Percentiles rank a stretch among this genome's conserved stretches.
phyloP scores from a whole-genome alignment of 2,888 invertebrate genomes.

The Cephus spinipes region DNA sequence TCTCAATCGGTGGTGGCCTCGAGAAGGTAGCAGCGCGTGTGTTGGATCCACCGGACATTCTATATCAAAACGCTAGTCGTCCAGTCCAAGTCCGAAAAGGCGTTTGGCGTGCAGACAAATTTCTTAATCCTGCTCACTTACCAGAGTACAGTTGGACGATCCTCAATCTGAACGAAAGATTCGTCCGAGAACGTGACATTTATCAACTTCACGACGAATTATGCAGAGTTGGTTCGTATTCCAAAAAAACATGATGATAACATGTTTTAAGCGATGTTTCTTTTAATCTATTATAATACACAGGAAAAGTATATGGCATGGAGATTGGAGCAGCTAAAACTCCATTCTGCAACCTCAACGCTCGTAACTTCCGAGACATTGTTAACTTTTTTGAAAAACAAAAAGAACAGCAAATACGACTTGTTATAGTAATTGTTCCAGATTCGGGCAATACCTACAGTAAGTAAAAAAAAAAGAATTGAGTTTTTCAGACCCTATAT shows the following conservation, averaged over 20 bases:
- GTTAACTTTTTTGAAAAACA: slow-evolving; percentile 40
- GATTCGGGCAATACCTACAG: slow-evolving; percentile 68
- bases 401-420: slow-evolving; percentile 60
- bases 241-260: neutral
- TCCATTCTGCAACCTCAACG: slow-evolving; percentile 34
- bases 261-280: neutral
- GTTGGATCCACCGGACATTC: slow-evolving; percentile 80
- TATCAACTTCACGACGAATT: slow-evolving; percentile 41
- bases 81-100: slow-evolving; percentile 60
- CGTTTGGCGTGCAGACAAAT: slow-evolving; percentile 64
- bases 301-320: slow-evolving; percentile 50
- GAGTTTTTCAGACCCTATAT: neutral
- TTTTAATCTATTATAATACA: slow-evolving; percentile 1
- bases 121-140: slow-evolving; percentile 54
- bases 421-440: slow-evolving; percentile 76
- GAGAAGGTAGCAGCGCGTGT: slow-evolving; percentile 83
- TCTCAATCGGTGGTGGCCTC: slow-evolving; percentile 81
- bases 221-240: slow-evolving; percentile 46
- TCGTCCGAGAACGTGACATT: slow-evolving; percentile 37
- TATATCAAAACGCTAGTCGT: slow-evolving; percentile 69
- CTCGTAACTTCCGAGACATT: slow-evolving; percentile 26
- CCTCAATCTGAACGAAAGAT: slow-evolving; percentile 56
- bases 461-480: slow-evolving; percentile 46
- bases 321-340: slow-evolving; percentile 37
- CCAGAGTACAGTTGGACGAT: slow-evolving; percentile 67